Evolutionary conservation across 2,888 invertebrate genomes (phyloP), one percentile per base, ranked within the genome.

Genomic region (Oxycera nigricornis): DNA sequence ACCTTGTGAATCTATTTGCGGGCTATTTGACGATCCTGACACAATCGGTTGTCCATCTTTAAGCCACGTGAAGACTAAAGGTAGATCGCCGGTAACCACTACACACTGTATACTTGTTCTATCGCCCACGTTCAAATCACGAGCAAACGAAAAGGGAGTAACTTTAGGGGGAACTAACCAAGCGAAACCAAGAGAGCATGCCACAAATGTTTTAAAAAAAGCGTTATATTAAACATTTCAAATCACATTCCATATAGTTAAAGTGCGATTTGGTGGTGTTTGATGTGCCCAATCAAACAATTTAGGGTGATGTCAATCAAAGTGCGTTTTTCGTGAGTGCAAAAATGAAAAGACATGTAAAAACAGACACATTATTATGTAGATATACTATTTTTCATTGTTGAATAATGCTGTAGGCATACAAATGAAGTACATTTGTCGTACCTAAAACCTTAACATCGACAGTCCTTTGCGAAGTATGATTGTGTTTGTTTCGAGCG

Each of bases 401-500:
- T 7, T 3, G 3, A 3, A 46, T 46, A 7, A 17, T 35, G 30
- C 20, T 65, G 11, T 1, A 65, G 35, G 39, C 9, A 39, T 65
- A n/a, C 31, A 20, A 30, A 35, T 39, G 17, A 20, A 65, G 9
- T 17, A 9, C 17, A 39, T 14, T 46, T 67, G 2, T 67, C 20
- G 87, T 82, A 91, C 91, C 91, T 79, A 91, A 86, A 81, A 92
- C 91, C 85, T 91, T 91, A 22, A 92, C 90, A 80, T 91, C 91
- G 2, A 91, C 91, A 65, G 91, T 90, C 74, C 91, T 86, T 77
- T 93, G 89, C 9, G 94, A 92, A 0, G 92, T 91, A 79, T 93
- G 91, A 74, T 92, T 90, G 82, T 94, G 94, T 77, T 93, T 88
- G 83, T 95, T 95, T 74, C 91, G 90, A 0, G 95, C 96, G 72